Evolutionary conservation across 1,140 invertebrate genomes (phyloP), one percentile per base, ranked within the genome.

Genomic region (Camponotus floridanus): DNA sequence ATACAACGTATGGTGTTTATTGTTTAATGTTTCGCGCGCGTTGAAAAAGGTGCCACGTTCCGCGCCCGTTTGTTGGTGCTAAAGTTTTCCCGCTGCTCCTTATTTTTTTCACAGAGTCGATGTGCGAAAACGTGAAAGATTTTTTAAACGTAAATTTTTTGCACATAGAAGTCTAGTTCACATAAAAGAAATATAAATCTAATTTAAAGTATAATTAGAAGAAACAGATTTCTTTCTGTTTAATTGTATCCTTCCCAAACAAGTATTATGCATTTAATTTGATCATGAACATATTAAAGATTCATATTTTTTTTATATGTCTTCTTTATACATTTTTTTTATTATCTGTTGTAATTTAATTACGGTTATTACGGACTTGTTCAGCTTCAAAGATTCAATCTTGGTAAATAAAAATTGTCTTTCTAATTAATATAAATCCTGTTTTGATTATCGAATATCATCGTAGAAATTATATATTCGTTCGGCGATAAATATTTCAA

Each of bases 401-500:
- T 48, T 55, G 31, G 3, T 45, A 83, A 73, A 61, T 83, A 83
- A 61, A 83, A 83, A 73, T 83, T 73, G n/a, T 74, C 61, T 18
- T 51, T 83, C 59, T 39, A 9, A 42, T 81, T 83, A 57, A 83
- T 57, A 74, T 39, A 74, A 74, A 74, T 83, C 39, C 57, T 57
- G 39, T 48, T 83, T 61, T 36, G 78, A 26, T 80, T 83, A 83
- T 74, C 68, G 68, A 62, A 83, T 73, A 83, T 61, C 55, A 71
- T 81, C 55, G 68, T 74, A 83, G 31, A 74, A 83, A 83, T 83
- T 83, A 74, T 39, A 83, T 62, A 74, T 83, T 74, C 55, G 67
- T 45, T 33, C 51, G n/a, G 68, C 39, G 79, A 83, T 83, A 83
- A 83, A 83, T 83, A 83, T 83, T 83, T 83, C 79, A 62, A 31